Percentiles rank a stretch among this genome's conserved stretches.
These are phyloP conservation scores for Graptemys geographica DNA, from an alignment of 2,797 vertebrate species.

Conservation along the genomic window DNA sequence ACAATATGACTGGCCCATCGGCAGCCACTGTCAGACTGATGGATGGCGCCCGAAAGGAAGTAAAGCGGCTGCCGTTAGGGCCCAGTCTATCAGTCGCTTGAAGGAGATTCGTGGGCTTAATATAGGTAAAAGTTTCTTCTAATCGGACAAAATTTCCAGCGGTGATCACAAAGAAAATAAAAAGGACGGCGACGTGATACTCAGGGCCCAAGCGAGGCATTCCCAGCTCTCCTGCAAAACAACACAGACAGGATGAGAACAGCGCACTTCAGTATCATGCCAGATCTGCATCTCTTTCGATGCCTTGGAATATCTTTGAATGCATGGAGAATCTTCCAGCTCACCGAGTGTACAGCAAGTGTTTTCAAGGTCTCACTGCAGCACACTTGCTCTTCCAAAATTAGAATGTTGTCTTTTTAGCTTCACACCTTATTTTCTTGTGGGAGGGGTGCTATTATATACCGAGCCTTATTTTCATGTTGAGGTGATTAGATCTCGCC, in stretches of 20 bases:
- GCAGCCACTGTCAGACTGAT: constrained; percentile 96
- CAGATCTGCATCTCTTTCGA: not conserved
- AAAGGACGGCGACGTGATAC: constrained; percentile 16
- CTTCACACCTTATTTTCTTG: not conserved
- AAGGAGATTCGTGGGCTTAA: constrained; percentile 84
- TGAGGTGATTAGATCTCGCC: not conserved
- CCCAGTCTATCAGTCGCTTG: constrained; percentile 85
- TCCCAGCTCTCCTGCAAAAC: not conserved
- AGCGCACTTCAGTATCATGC: not conserved
- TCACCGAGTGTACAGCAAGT: not conserved
- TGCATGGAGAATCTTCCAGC: not conserved
- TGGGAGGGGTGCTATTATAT: not conserved
- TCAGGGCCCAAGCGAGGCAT: constrained; percentile 21
- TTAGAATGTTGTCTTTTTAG: not conserved
- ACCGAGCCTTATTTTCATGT: not conserved
- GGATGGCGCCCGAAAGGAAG: constrained; percentile 91
- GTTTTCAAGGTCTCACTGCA: not conserved
- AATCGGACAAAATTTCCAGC: constrained; percentile 81
- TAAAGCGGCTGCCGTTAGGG: constrained; percentile 84
- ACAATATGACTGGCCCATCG: constrained; percentile 94
- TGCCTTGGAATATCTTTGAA: not conserved
- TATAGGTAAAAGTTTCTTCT: constrained; percentile 83
- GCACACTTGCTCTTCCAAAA: not conserved
- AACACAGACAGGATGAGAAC: not conserved
- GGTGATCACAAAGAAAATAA: constrained; percentile 67